Evolutionary conservation across 2,888 invertebrate species (phyloP), one percentile per base, ranked within the genome.

Genomic region (Drosophila greeni): DNA sequence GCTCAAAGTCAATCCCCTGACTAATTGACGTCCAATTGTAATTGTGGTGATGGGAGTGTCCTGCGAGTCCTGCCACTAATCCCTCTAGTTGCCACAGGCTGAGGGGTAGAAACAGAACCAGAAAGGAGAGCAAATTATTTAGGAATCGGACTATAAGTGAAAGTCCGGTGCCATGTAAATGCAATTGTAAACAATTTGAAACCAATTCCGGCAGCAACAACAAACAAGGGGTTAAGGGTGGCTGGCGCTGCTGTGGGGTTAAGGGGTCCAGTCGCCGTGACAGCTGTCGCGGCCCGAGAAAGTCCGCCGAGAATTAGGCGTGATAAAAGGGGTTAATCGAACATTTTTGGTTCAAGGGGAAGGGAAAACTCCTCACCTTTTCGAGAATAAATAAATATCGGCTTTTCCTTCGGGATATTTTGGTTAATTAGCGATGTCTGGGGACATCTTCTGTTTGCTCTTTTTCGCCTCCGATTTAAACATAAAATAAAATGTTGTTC

Each of bases 321-420:
- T 68, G 82, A 84, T 80, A 82, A 84, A 80, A 84, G 79, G 79
- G 79, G 79, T 80, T 80, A 80, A 80, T 84, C 79, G 79, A 80
- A 80, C 55, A 34, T 37, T n/a, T 34, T 47, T 9, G 18, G 52
- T 23, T 49, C 40, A 23, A 23, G 39, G 39, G 14, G 14, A 40
- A 8, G 55, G 18, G 37, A 43, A 54, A 18, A 26, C 52, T 48
- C 60, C 42, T 43, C 48, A 51, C 65, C 64, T 67, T 43, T 43
- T 20, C 36, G 54, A 24, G 55, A 73, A 66, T 54, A 62, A 54
- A 51, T 58, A 47, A 31, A 47, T 65, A 23, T 40, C 2, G 37
- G 23, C 23, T 14, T 40, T 14, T 62, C 72, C 75, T 71, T 70
- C 51, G 66, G 55, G 72, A 75, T 74, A 79, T 83, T 84, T 74